These are phyloP conservation scores for Chloebia gouldiae DNA, from an alignment of 2,113 vertebrate genomes.

Conservation along the genomic window DNA sequence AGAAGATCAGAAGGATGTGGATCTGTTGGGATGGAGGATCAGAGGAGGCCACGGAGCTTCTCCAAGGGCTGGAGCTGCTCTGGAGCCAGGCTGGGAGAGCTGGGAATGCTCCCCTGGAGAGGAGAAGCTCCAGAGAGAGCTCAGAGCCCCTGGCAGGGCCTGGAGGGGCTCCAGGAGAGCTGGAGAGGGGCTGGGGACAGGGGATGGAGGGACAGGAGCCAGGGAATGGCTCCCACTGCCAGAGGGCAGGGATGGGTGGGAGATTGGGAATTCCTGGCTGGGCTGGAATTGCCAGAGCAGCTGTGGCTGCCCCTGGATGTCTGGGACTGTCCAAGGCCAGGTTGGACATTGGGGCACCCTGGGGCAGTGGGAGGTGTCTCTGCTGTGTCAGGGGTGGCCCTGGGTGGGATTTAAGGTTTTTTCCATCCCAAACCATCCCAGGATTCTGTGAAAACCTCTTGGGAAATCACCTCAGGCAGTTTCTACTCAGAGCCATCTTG, in stretches of 20 bases:
- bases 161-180: not conserved
- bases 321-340: not conserved
- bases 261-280: not conserved
- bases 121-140: not conserved
- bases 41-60: accelerated
- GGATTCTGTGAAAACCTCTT: not conserved
- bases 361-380: not conserved
- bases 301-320: not conserved
- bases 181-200: not conserved
- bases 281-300: not conserved
- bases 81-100: not conserved
- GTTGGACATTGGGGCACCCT: accelerated
- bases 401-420: accelerated
- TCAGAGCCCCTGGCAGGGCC: not conserved
- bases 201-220: not conserved
- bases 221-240: not conserved
- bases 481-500: not conserved
- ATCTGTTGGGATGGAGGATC: too few relatives aligned
- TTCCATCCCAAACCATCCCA: not conserved
- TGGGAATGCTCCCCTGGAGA: not conserved
- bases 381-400: accelerated
- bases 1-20: not conserved
- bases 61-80: not conserved
- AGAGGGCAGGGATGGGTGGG: not conserved
- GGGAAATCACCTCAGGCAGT: not conserved